Evolutionary conservation across 2,797 vertebrate genomes (phyloP).

Genomic region (Heliangelus exortis): DNA sequence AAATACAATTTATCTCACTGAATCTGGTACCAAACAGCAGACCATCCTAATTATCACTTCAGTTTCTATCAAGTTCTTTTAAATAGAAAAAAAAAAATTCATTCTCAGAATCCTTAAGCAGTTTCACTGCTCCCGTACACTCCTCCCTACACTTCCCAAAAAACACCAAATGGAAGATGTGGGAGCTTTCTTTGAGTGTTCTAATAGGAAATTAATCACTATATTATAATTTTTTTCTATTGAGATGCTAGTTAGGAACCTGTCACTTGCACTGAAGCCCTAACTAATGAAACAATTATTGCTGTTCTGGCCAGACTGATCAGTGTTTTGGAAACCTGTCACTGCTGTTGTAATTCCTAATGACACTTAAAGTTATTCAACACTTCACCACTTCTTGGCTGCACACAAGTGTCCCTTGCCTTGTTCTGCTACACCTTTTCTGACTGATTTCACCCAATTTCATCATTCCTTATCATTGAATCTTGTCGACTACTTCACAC

Average conservation of each 20-base stretch:
- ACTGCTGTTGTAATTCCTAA: not conserved
- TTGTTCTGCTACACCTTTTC: not conserved
- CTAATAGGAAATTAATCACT: not conserved
- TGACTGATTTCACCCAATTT: not conserved
- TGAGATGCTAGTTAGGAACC: not conserved
- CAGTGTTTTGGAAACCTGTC: not conserved
- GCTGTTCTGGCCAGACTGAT: not conserved
- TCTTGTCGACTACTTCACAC: not conserved
- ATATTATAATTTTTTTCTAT: not conserved
- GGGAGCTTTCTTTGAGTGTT: not conserved
- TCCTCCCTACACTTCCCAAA: rapidly evolving
- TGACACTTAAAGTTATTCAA: not conserved
- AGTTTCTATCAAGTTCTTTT: not conserved
- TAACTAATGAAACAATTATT: too few species aligned
- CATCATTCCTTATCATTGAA: not conserved
- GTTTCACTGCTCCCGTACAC: not conserved
- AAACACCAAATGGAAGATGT: not conserved
- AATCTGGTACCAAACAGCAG: not conserved
- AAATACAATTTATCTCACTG: not conserved
- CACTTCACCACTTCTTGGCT: not conserved
- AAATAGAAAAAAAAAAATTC: not conserved
- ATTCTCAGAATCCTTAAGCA: not conserved
- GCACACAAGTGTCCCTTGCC: not conserved
- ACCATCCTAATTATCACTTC: not conserved
- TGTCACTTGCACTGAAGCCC: not conserved